Conservation (phyloP, 2,113 vertebrate genomes). For the Prunella fulvescens region DNA sequence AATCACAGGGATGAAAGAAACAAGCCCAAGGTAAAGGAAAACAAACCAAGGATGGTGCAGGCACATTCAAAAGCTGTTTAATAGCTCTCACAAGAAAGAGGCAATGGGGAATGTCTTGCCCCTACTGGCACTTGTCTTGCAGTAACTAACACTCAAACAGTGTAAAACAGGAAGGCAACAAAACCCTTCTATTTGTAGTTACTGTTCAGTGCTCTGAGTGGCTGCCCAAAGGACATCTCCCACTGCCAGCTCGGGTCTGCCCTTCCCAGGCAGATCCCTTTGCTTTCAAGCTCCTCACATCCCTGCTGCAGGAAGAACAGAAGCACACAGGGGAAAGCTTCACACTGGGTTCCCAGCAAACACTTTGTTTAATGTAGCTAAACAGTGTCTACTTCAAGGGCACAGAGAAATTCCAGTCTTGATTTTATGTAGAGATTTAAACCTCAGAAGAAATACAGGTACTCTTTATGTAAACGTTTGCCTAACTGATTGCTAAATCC, state of each 20-base stretch:
- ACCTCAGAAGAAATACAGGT: neutral
- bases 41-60: neutral
- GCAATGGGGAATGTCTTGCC: neutral
- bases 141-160: neutral
- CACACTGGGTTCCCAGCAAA: neutral
- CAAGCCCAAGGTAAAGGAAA: neutral
- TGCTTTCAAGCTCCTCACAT: neutral
- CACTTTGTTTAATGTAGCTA: neutral
- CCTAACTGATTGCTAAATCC: neutral
- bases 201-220: neutral
- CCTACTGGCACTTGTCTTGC: neutral
- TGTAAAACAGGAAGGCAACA: neutral
- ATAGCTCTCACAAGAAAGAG: neutral
- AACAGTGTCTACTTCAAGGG: neutral
- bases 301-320: neutral
- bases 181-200: neutral
- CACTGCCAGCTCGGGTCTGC: neutral
- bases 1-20: neutral
- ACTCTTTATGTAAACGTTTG: neutral
- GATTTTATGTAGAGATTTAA: neutral
- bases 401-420: neutral
- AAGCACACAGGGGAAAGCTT: neutral
- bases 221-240: neutral
- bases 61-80: neutral
- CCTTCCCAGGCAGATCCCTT: neutral